Conservation (phyloP, 2,797 vertebrate genomes). For the Hozukius guyotensis region DNA sequence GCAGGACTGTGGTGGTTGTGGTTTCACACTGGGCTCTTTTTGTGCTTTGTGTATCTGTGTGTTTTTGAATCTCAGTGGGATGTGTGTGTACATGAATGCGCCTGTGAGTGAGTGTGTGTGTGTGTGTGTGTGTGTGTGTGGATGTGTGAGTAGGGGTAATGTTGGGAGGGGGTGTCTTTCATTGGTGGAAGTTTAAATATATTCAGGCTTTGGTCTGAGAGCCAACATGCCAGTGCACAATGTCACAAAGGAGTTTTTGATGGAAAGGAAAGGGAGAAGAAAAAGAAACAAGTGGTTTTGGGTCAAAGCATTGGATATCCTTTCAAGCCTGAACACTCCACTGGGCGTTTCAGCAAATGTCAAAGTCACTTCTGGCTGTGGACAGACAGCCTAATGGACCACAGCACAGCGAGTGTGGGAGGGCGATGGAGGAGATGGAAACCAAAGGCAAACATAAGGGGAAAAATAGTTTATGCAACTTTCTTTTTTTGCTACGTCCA, state of each 20-base stretch:
- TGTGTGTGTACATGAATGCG: neutral
- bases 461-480: slow-evolving; percentile 41
- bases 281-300: slow-evolving; percentile 74
- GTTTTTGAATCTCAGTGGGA: slow-evolving; percentile 35
- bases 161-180: slow-evolving; percentile 16
- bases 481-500: slow-evolving; percentile 12
- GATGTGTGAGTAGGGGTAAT: slow-evolving; percentile 18
- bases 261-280: slow-evolving; percentile 63
- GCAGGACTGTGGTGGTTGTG: slow-evolving; percentile 29
- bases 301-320: slow-evolving; percentile 78
- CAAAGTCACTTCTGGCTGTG: slow-evolving; percentile 77
- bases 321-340: slow-evolving; percentile 79
- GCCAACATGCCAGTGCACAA: slow-evolving; percentile 65
- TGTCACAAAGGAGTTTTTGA: slow-evolving; percentile 77
- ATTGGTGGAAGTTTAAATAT: slow-evolving; percentile 59
- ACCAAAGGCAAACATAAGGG: slow-evolving; percentile 43
- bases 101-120: slow-evolving; percentile 11
- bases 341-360: slow-evolving; percentile 81
- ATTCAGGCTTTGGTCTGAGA: slow-evolving; percentile 68
- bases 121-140: neutral
- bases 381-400: slow-evolving; percentile 79
- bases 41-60: slow-evolving; percentile 35
- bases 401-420: slow-evolving; percentile 64
- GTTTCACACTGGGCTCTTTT: slow-evolving; percentile 46
- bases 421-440: slow-evolving; percentile 35